Evolutionary conservation across 2,113 vertebrate genomes (phyloP), one percentile per base, ranked within the genome.

Genomic region (Salminus brasiliensis): DNA sequence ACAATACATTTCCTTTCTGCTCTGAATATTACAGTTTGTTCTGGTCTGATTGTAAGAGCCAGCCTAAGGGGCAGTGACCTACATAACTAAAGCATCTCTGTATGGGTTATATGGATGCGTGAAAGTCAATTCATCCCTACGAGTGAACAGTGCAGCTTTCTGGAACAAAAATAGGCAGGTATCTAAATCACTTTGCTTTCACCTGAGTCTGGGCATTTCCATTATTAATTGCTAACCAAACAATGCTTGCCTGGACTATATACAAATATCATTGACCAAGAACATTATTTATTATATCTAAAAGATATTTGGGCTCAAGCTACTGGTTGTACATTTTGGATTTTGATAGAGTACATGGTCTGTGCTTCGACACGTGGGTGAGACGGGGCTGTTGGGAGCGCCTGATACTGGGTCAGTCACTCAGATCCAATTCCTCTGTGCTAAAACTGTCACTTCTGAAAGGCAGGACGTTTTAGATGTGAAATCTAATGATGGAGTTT

Each of bases 381-480:
- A 60, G 57, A 52, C 74, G 59, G 39, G 67, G 47, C 73, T 68
- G 72, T 16, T 65, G 55, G 70, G 70, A 68, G 70, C 71, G 43
- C 18, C 25, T 18, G 36, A 77, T 84, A 81, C 68, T 84, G 66
- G 82, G 82, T 79, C 83, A 81, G 76, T 62, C 72, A 41, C 66
- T 71, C 32, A 30, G 72, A 71, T 81, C 66, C 59, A 67, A 79
- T 67, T 36, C 66, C 23, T 63, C 36, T 74, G 41, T 68, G 75
- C 75, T 81, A 84, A 79, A 84, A 79, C 70, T 75, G 72, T 82
- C 80, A 81, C 55, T 70, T 65, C 81, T 70, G 53, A 73, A 75
- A 78, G 72, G 53, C 39, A 59, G 78, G 25, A 49, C 16, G 34
- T 75, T 76, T 79, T 25, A 69, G 43, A 74, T 75, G 30, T 74